Evolutionary conservation across 2,113 vertebrate species (phyloP).

Genomic region (Nothoprocta perdicaria): DNA sequence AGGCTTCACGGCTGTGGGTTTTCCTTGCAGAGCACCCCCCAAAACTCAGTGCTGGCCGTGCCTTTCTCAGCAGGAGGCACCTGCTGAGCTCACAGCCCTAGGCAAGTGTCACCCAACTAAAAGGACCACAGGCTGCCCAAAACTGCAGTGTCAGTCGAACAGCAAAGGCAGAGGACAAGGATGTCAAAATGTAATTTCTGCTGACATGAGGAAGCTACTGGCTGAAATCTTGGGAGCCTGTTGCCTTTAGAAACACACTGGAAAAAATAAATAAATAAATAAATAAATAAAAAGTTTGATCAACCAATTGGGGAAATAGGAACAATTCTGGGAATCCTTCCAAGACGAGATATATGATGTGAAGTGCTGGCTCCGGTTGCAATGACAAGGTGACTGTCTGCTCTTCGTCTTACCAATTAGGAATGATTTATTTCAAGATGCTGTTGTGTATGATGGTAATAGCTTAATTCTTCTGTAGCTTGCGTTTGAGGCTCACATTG

Average conservation of each 20-base stretch:
- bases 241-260: neutral
- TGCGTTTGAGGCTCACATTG: neutral
- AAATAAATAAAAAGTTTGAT: neutral
- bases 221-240: neutral
- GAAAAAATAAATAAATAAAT: too few species aligned
- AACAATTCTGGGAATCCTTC: constrained; percentile 29
- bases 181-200: constrained; percentile 1
- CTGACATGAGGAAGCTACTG: neutral
- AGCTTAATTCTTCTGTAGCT: constrained; percentile 8
- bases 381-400: constrained; percentile 36
- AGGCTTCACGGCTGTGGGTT: neutral
- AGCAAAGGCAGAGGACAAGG: neutral
- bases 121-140: neutral
- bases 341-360: neutral
- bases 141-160: neutral
- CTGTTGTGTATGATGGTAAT: neutral
- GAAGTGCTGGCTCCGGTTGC: neutral
- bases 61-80: neutral
- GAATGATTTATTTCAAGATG: neutral
- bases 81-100: neutral
- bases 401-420: neutral
- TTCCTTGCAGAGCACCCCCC: neutral
- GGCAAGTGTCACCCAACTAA: neutral
- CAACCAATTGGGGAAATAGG: neutral
- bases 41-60: neutral